Evolutionary conservation across 2,797 vertebrate genomes (phyloP).

Genomic region (Pyrocephalus nanus): DNA sequence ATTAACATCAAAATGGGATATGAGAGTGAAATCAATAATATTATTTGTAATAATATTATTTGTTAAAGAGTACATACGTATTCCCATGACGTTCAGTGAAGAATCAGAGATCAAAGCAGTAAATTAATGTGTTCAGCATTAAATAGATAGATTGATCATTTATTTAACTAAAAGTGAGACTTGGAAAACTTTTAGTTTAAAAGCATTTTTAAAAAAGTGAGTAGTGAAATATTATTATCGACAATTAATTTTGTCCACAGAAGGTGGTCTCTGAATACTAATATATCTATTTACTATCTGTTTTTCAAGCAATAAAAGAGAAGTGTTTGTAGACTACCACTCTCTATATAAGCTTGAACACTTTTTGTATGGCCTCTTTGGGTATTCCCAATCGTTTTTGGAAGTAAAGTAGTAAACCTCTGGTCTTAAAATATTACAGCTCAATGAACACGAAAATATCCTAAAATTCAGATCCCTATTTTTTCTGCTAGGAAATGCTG

Average conservation of each 20-base stretch:
- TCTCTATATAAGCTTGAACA: not conserved
- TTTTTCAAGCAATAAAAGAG: not conserved
- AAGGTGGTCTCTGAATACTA: not conserved
- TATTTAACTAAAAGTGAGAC: not conserved
- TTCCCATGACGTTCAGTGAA: not conserved
- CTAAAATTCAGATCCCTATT: not conserved
- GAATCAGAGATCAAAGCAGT: not conserved
- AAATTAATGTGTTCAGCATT: not conserved
- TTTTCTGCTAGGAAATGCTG: not conserved
- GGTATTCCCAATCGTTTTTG: not conserved
- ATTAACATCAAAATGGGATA: not conserved
- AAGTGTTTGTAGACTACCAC: not conserved
- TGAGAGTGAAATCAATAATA: not conserved
- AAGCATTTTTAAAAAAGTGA: not conserved
- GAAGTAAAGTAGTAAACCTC: not conserved
- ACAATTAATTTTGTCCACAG: not conserved
- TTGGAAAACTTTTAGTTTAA: not conserved
- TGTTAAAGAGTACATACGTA: not conserved
- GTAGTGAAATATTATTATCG: not conserved
- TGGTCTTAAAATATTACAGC: not conserved
- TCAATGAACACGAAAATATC: not conserved
- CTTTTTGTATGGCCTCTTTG: not conserved
- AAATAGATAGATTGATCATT: not conserved
- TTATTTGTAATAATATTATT: not conserved
- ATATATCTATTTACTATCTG: not conserved